Conservation (phyloP, 1,140 invertebrate species). For the Heliothis virescens region DNA sequence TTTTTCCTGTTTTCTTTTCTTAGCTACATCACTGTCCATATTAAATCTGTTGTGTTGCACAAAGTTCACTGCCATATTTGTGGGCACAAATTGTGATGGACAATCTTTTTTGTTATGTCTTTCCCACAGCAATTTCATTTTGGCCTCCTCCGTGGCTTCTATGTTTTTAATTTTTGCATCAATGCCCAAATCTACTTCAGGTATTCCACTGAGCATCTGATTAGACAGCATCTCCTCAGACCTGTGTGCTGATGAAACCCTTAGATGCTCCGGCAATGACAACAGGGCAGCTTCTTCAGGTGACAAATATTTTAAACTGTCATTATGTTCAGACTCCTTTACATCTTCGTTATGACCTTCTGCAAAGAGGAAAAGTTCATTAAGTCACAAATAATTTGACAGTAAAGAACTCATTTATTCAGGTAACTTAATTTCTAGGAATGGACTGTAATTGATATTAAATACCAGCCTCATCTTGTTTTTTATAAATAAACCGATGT, state of each 20-base stretch:
- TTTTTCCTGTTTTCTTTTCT: constrained; percentile 84
- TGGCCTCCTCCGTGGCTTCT: constrained; percentile 99
- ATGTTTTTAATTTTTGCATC: constrained; percentile 99
- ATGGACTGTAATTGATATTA: too few species aligned
- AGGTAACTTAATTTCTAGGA: not conserved
- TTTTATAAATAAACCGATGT: too few species aligned
- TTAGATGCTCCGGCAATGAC: constrained; percentile 95
- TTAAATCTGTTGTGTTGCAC: constrained; percentile 94
- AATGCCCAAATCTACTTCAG: constrained; percentile 99
- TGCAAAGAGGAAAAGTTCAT: constrained; percentile 62
- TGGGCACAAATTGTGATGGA: constrained; percentile 98
- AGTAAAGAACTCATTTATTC: not conserved
- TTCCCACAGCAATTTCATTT: constrained; percentile 95
- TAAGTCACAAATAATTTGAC: not conserved
- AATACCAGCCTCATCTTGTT: too few species aligned
- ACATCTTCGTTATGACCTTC: constrained; percentile 73
- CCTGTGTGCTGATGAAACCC: constrained; percentile 92
- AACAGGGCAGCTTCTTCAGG: constrained; percentile 95
- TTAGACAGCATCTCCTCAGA: constrained; percentile 99
- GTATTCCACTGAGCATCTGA: constrained; percentile 99
- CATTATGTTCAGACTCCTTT: constrained; percentile 75
- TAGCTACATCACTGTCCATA: constrained; percentile 82
- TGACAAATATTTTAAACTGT: constrained; percentile 90
- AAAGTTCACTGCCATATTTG: constrained; percentile 99
- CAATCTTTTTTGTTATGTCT: constrained; percentile 96